Conservation (phyloP, 2,797 vertebrate genomes). For the Eulemur mongoz region DNA sequence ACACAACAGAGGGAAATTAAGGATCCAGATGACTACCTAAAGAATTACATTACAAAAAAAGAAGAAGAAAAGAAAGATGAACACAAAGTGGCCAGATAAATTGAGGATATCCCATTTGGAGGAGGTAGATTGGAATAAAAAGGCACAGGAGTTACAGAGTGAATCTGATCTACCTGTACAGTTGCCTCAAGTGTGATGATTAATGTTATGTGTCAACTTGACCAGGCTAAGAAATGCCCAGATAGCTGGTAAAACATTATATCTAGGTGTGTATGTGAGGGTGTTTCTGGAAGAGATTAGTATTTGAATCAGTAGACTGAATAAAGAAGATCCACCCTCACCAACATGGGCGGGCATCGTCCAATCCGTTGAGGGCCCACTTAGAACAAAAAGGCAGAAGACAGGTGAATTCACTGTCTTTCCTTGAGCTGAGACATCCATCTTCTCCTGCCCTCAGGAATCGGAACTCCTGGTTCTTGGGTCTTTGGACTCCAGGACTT, state of each 20-base stretch:
- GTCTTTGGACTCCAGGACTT: neutral
- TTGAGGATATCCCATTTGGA: neutral
- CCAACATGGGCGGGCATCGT: too few relatives aligned
- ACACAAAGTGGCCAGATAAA: constrained; percentile 14
- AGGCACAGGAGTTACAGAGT: neutral
- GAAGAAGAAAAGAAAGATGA: neutral
- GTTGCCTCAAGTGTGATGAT: neutral
- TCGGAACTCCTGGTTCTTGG: neutral
- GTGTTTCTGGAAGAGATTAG: too few relatives aligned
- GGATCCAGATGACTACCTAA: neutral
- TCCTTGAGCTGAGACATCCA: neutral
- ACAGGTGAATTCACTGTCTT: neutral
- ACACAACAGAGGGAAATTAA: constrained; percentile 36
- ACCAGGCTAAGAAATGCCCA: neutral
- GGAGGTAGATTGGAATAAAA: neutral
- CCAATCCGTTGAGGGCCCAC: too few relatives aligned
- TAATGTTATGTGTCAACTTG: neutral
- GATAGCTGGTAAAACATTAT: too few relatives aligned
- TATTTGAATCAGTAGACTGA: too few relatives aligned
- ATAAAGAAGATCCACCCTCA: too few relatives aligned
- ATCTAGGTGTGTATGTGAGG: too few relatives aligned
- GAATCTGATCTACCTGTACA: neutral
- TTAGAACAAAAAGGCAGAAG: too few relatives aligned
- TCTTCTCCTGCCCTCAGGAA: neutral
- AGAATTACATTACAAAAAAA: neutral